Base-by-base conservation (phyloP, 2,113 vertebrate genomes). In the Petroica traversi region DNA sequence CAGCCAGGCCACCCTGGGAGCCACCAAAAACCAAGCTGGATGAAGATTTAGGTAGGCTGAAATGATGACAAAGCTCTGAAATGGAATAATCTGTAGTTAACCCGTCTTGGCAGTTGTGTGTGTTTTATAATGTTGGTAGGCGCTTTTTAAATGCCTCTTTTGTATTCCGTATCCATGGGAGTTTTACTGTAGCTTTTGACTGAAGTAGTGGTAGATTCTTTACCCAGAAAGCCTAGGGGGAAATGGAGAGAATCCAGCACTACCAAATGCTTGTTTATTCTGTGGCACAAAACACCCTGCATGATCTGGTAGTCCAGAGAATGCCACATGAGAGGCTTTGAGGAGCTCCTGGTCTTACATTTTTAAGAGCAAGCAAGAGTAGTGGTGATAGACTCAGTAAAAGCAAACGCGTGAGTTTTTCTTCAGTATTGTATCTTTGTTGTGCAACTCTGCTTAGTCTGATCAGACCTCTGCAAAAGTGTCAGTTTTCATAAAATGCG, bases 1-100 rank as follows among this genome's bases (percentile, higher is more conserved):
- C 98, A 3, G 97, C 98, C 34, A 96, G 99, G 17, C 99, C 99
- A 7, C 98, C 98, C 0, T 99, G 99, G 99, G 99, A 99, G 8
- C 99, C 99, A 11, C 99, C 99, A 0, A 99, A 99, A 95, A 99
- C 99, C 41, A 99, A 99, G 73, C 97, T 99, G 73, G 99, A 99
- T 71, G 99, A 99, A 95, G 98, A 99, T 93, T 98, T 98, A 62
- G 99, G 99, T 99, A 97, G 88, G 97, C 80, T 59, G 38, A 90
- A 48, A 36, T 16, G 2, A 18, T 66, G 26, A 23, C 9, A 78
- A 38, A 63, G 2, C 14, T 95, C 34, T 54, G 57, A 62, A 81
- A 34, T 19, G 2, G 19, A 76, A 24, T 62, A 66, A 62, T 69
- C 22, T 51, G 4, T 78, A 64, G 23, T 78, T 85, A 71, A 82